Conservation (phyloP, 1,140 invertebrate species). For the Metopolophium dirhodum region DNA sequence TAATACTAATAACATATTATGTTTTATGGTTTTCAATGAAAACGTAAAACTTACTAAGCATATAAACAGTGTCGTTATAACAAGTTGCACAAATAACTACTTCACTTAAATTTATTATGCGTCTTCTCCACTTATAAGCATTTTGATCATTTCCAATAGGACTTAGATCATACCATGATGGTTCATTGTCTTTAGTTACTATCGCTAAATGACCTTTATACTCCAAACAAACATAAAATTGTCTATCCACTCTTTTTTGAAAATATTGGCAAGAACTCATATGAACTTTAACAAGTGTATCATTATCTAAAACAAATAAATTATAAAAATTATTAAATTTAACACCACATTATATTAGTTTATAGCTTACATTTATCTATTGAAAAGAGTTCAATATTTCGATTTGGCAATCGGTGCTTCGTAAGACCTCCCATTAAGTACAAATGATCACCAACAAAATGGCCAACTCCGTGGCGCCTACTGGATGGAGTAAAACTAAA, state of each 20-base stretch:
- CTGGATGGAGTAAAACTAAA: neutral
- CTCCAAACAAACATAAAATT: neutral
- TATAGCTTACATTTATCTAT: neutral
- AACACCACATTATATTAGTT: neutral
- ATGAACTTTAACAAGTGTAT: neutral
- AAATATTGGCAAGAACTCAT: neutral
- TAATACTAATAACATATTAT: neutral
- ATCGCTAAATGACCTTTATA: neutral
- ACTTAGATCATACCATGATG: neutral
- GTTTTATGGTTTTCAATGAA: neutral
- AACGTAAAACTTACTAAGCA: neutral
- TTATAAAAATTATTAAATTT: neutral
- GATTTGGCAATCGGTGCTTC: constrained; percentile 3
- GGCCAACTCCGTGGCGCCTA: constrained; percentile 29
- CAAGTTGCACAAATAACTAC: neutral
- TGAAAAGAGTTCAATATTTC: neutral
- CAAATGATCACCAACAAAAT: constrained; percentile 3
- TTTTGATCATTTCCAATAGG: neutral
- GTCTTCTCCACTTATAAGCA: neutral
- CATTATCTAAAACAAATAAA: neutral
- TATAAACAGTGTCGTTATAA: neutral
- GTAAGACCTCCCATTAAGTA: constrained; percentile 14
- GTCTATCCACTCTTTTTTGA: neutral
- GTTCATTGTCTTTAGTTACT: neutral
- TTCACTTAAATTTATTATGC: neutral